Percentiles rank a stretch among this genome's conserved stretches.
Evolutionary conservation across 2,113 vertebrate species (phyloP).

Genomic region (Brevimyrus niger): DNA sequence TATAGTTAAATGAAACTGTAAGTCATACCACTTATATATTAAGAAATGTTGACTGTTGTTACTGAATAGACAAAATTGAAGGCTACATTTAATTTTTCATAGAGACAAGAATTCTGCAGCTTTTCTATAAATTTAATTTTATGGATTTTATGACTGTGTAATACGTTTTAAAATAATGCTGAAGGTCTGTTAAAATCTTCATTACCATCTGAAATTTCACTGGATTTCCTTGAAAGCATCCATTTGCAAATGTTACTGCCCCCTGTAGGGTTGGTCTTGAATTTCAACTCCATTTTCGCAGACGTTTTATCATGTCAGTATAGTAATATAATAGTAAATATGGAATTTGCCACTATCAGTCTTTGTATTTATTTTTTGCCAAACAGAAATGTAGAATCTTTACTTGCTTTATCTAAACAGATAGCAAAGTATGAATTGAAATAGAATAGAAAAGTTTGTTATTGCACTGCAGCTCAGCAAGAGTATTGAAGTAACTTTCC

Average conservation of each 20-base stretch:
- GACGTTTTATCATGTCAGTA: background rate
- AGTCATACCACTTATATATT: background rate
- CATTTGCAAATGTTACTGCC: slow-evolving; percentile 36
- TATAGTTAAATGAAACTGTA: background rate
- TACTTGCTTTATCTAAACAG: background rate
- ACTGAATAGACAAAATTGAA: background rate
- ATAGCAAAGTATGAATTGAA: background rate
- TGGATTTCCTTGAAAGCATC: background rate
- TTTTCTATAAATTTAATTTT: background rate
- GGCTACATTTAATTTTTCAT: background rate
- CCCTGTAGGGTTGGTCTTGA: slow-evolving; percentile 37
- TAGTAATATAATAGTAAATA: background rate
- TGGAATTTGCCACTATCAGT: background rate
- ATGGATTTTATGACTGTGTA: background rate
- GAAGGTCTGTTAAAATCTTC: background rate
- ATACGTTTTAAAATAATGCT: background rate
- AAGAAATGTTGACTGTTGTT: background rate
- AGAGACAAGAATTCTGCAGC: background rate
- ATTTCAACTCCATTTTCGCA: background rate
- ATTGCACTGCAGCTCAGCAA: background rate
- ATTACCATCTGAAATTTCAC: background rate
- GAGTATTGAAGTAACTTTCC: background rate
- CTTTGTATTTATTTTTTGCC: background rate
- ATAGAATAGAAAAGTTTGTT: background rate
- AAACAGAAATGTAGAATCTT: background rate